Conservation (phyloP, 2,797 vertebrate genomes). For the Melanotaenia maccullochi region DNA sequence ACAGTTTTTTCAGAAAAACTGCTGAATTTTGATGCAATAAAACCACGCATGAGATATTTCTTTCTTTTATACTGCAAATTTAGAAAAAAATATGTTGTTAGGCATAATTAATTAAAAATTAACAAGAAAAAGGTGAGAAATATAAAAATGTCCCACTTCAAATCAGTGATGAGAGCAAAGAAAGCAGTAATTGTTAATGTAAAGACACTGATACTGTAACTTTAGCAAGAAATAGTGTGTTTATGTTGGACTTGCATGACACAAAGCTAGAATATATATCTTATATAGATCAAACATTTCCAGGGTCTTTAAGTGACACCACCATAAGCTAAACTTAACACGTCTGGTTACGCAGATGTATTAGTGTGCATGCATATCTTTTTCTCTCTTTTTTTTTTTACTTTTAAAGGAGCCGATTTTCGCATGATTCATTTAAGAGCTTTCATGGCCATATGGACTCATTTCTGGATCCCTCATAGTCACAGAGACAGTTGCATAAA, state of each 20-base stretch:
- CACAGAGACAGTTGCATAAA: constrained; percentile 39
- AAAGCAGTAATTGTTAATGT: background rate
- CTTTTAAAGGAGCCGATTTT: background rate
- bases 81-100: too few species aligned
- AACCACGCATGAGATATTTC: too few species aligned
- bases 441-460: constrained; percentile 6
- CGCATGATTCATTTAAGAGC: background rate
- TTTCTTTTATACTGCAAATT: too few species aligned
- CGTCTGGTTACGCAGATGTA: background rate
- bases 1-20: too few species aligned
- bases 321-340: background rate
- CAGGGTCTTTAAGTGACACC: background rate
- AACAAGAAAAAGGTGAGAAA: too few species aligned
- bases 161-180: too few species aligned
- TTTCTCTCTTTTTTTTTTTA: background rate
- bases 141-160: too few species aligned
- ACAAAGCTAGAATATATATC: background rate
- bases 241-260: background rate
- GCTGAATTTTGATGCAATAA: too few species aligned
- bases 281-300: background rate
- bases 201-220: background rate
- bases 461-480: background rate
- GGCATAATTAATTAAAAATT: too few species aligned
- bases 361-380: background rate
- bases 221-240: background rate